Base-by-base conservation (phyloP, 2,797 vertebrate genomes). In the Eulemur mongoz region DNA sequence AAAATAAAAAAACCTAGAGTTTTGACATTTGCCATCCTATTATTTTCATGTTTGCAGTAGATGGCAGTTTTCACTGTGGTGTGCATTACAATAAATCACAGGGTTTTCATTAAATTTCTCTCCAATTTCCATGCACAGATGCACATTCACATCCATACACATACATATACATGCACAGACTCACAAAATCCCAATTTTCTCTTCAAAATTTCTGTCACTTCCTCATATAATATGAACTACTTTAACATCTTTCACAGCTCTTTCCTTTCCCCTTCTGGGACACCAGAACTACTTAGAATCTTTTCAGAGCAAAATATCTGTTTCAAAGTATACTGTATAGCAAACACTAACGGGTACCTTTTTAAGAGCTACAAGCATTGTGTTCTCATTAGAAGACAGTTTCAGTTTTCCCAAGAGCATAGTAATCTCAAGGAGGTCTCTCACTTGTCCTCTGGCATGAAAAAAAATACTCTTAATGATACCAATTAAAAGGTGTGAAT, bases 371-470 rank as follows among this genome's bases (percentile, higher is more conserved):
- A 88, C 6, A 90, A 43, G 52, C 93, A 48, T 86, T 14, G 85
- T 95, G 93, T 96, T 86, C 97, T 96, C 96, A 96, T 98, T 97
- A 98, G 97, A 96, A 63, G 88, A 89, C 87, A 94, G 82, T 97
- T 98, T 97, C 6, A 94, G 9, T 79, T 86, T 98, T 97, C 92
- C 82, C 92, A 98, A 73, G 61, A 97, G 76, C 57, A 85, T 22
- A 87, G 50, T 94, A 87, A n/a, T 94, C 93, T 97, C 88, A 95
- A 96, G 95, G 59, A 97, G 89, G 22, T 9, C 67, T 94, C 96
- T 91, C 89, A 48, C 3, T 98, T 97, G 97, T 98, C 80, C 88
- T 95, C 86, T 84, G 75, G 76, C 69, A 61, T 4, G 1, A 93
- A 95, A 97, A 98, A 97, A 80, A 95, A 89, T 38, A 45, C 22